Conservation (phyloP, 1,140 invertebrate species). For the Drosophila setifemur region DNA sequence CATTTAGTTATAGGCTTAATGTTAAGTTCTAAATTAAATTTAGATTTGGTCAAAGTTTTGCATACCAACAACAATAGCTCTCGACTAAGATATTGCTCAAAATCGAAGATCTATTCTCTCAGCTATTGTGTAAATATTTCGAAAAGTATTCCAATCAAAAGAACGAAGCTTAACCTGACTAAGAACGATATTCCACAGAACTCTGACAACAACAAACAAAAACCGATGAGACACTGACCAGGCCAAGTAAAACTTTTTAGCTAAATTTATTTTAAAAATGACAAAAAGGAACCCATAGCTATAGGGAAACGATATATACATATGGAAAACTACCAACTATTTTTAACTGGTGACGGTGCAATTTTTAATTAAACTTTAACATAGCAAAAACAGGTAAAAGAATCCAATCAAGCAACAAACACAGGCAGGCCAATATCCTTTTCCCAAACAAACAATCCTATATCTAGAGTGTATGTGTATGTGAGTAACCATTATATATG, state of each 20-base stretch:
- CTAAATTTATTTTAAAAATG: slow-evolving; percentile 69
- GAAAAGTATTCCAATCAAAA: slow-evolving; percentile 62
- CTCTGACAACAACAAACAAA: slow-evolving; percentile 8
- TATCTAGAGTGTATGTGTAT: slow-evolving; percentile 5
- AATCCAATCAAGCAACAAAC: slow-evolving; percentile 43
- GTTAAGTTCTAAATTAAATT: slow-evolving; percentile 67
- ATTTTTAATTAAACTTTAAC: slow-evolving; percentile 70
- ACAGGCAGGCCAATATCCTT: slow-evolving; percentile 21
- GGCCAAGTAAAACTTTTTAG: slow-evolving; percentile 79
- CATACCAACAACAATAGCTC: slow-evolving; percentile 51
- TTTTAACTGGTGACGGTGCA: slow-evolving; percentile 75
- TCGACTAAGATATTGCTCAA: slow-evolving; percentile 59
- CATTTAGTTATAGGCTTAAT: slow-evolving; percentile 62
- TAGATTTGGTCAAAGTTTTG: slow-evolving; percentile 62
- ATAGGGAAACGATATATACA: slow-evolving; percentile 47
- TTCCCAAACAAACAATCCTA: slow-evolving; percentile 50
- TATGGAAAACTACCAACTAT: slow-evolving; percentile 61
- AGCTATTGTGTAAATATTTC: slow-evolving; percentile 75
- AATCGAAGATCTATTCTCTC: slow-evolving; percentile 37
- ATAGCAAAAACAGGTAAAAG: slow-evolving; percentile 28
- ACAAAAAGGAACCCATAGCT: slow-evolving; percentile 42
- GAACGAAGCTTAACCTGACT: slow-evolving; percentile 37
- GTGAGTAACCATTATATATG: neutral
- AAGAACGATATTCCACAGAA: slow-evolving; percentile 23
- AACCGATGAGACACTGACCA: slow-evolving; percentile 30